Base-by-base conservation (phyloP, 2,113 vertebrate genomes). In the Apus apus region DNA sequence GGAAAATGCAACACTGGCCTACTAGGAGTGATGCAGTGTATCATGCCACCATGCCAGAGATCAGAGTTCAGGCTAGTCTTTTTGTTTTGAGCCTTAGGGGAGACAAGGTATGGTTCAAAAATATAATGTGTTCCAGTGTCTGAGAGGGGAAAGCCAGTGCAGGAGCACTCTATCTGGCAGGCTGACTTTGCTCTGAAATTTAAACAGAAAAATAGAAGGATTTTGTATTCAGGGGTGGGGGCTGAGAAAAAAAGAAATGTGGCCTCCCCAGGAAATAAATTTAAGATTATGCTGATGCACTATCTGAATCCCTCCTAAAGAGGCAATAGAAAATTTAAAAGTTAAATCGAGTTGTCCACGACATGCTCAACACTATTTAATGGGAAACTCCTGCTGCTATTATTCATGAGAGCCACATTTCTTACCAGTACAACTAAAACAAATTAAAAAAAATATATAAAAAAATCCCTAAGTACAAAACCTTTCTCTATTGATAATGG, bases 401-500 rank as follows among this genome's bases (percentile, higher is more conserved):
- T 97, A 89, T 83, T 78, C 77, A 92, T 84, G 93, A 84, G 85
- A 91, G 61, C 65, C 32, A 34, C 68, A 89, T 82, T 92, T 97
- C 94, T 93, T 84, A 89, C 58, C 74, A 91, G 87, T 86, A 92
- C 85, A 95, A 93, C 82, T 95, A 94, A 94, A 97, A 96, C 90
- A 92, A 94, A 95, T 78, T 54, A 43, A 84, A 61, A 50, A 32
- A 61, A 50, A 21, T 43, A 38, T n/a, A 20, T n/a, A 71, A 70
- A 75, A 87, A 72, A 94, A 82, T 78, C 76, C 54, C 53, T 17
- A 75, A 93, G 85, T 94, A 97, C 91, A 92, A 96, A 96, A 93
- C 61, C 85, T 73, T 88, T 96, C 93, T 86, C 73, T 72, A 40
- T 96, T 62, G 45, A 95, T 93, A 95, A 97, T 83, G 61, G 85